Evolutionary conservation across 2,797 vertebrate species (phyloP), one percentile per base, ranked within the genome.

Genomic region (Falco cherrug): DNA sequence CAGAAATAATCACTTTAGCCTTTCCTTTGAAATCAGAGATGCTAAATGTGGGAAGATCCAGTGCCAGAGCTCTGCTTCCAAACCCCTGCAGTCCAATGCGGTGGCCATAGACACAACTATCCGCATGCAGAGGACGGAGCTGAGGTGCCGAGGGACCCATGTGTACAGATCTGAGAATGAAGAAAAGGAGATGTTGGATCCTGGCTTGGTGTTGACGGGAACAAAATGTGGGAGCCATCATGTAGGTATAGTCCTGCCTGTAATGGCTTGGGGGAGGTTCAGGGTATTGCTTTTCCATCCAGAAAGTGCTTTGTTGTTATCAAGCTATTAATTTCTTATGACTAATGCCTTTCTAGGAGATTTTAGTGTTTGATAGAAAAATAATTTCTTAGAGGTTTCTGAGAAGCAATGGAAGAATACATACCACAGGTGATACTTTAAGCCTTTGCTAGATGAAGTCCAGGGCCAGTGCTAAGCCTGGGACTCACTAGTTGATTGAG

Each of bases 31-130:
- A 89, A 94, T 5, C 93, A 99, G 99, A 80, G 98, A 99, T 94
- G 98, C 99, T 51, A 99, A 98, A 96, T 99, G 99, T 84, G 99
- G 99, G 70, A 99, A 99, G 98, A 99, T 99, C 97, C 99, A 99
- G 97, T 99, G 99, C 95, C 98, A 98, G 92, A 98, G 99, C 45
- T 97, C 98, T 13, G 98, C 98, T 53, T 80, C 95, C 53, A 99
- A 99, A 69, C 99, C 99, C 33, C 95, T 99, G 69, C 98, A 99
- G 95, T 97, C 98, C 97, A 99, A 99, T 0, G 99, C 99, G 0
- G 99, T 99, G 20, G 43, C 98, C 51, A 99, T 99, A 26, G 99
- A 99, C 94, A 99, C 99, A 64, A 99, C 98, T 0, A 98, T 99
- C 76, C 93, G 2, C 6, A 37, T 33, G 12, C 98, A 98, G 6